Base-by-base conservation (phyloP, 2,113 vertebrate species). In the Hoplias malabaricus region DNA sequence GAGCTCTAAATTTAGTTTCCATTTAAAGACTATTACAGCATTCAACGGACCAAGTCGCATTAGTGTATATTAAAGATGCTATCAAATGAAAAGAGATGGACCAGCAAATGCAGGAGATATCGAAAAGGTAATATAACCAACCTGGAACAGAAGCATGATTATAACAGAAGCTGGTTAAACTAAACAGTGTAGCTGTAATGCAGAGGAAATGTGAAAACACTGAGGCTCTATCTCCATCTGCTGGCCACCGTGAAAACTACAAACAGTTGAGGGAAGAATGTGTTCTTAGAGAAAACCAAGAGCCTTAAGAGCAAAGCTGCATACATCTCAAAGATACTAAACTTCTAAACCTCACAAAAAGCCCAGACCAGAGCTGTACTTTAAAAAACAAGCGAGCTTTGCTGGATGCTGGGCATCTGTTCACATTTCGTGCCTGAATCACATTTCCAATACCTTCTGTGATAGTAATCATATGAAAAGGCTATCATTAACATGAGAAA, bases 171-270 rank as follows among this genome's bases (percentile, higher is more conserved):
- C 14, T 16, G 1, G 46, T 48, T 48, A 5, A 27, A 13, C 33
- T 23, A 66, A 27, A 53, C 1, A 34, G 21, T 29, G 13, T 14
- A 50, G 3, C 54, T 13, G 11, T 3, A 27, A 13, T 33, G 27
- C 54, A 3, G 12, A n/a, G 12, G 27, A 21, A 2, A 11, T 19
- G 19, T 14, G 2, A 6, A 42, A 8, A 2, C 4, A 6, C 43
- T 56, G 63, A 46, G 48, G 23, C 21, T 68, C 4, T 48, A 56
- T 13, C 56, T 16, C 56, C 70, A 82, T 33, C 80, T 78, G 63
- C 63, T 63, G 75, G 31, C 36, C 80, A 56, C 1, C 25, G 12
- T 19, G 3, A 8, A 8, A 77, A 66, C 50, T 19, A 10, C 57
- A 42, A 38, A 16, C 27, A 14, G 16, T 50, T 43, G 5, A 43